Evolutionary conservation across 2,113 vertebrate genomes (phyloP), one percentile per base, ranked within the genome.

Genomic region (Cinclus cinclus): DNA sequence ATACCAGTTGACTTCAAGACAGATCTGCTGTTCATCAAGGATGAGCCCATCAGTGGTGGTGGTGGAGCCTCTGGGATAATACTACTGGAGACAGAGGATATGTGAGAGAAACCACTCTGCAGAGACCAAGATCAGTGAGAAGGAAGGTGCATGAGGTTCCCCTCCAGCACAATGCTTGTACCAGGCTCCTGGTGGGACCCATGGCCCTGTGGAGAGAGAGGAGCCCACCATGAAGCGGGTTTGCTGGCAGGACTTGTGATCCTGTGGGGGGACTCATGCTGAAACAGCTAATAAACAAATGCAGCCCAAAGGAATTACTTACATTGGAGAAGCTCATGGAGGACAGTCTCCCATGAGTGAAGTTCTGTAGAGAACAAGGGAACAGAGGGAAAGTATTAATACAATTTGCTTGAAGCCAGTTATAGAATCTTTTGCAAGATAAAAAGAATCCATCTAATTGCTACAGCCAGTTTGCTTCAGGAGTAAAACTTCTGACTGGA

Each of bases 81-180:
- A 0, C 13, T 5, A 30, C 15, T 53, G 39, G 39, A 59, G 30
- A 30, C 17, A 44, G 46, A 59, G 46, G 55, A 12, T 52, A 31
- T 33, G 3, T 46, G 37, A 35, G 17, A 77, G 41, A 44, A 78
- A 55, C 12, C 0, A 0, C 20, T 23, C 23, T 39, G 28, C 24
- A 56, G 37, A 79, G 17, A 42, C 5, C 18, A 8, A 44, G 23
- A 15, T 31, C 2, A 2, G 17, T 35, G 41, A 21, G 50, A 17
- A 21, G 39, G 49, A 31, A 67, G 35, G 5, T 4, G 13, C 1
- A 63, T 0, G 2, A 55, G 13, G 30, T 49, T 78, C 15, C 23
- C 7, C 15, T 25, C 21, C 18, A 55, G 35, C 24, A 21, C 0
- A 0, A 21, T 12, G 31, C 0, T 0, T 11, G 18, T 10, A 11